Base-by-base conservation (phyloP, 2,797 vertebrate genomes). In the Crocodylus rhombifer region DNA sequence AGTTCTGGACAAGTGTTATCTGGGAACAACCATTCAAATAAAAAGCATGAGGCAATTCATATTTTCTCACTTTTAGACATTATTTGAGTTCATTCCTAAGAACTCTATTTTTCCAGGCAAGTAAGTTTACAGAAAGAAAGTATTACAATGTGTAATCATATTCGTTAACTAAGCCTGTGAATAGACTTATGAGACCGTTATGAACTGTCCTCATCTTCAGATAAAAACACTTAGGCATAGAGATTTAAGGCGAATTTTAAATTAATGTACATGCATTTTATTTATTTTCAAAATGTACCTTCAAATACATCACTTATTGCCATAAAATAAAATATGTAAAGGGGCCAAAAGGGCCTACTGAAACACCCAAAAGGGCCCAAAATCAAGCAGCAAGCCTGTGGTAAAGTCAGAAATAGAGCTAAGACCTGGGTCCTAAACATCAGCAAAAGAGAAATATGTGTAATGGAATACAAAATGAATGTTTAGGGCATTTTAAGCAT, bases 1-100 rank as follows among this genome's bases (percentile, higher is more conserved):
- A 92, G 73, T 90, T 76, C 62, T 84, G 87, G 82, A 74, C 21
- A 95, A 94, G 93, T 87, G 89, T 4, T 78, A 84, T 90, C 82
- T 62, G 80, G 77, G 82, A 94, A 90, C 4, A 92, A 17, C 64
- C 80, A 80, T 69, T 88, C 77, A 78, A 87, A 80, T 71, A 71
- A 51, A 73, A 51, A 73, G 14, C 69, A 51, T 51, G 28, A 84
- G 85, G 51, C 67, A 92, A 84, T 20, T 87, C 42, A 25, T 60
- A 62, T 63, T 42, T 51, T 42, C 4, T 15, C 80, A 12, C 69
- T 82, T 69, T 79, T 85, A 91, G n/a, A 15, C 77, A 86, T 74
- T 55, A 89, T 57, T 51, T 76, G 18, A 60, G 61, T 87, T 94
- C 87, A 73, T 61, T 89, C 67, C 57, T 86, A 85, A 16, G 21